Evolutionary conservation across 2,888 invertebrate species (phyloP).

Genomic region (Tanaodytes sp.): DNA sequence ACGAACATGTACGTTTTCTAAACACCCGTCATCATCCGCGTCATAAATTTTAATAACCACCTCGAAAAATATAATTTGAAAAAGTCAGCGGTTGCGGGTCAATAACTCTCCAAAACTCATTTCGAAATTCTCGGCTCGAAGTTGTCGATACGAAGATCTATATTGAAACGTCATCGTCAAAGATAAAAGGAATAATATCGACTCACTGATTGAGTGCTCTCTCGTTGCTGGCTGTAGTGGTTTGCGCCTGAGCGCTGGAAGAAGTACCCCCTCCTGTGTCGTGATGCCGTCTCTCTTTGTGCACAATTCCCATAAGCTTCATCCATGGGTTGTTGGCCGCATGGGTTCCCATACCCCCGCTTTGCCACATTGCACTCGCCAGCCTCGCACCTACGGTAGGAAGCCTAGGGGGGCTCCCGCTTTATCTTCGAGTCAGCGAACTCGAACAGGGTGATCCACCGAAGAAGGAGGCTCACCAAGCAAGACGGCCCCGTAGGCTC

Average conservation of each 20-base stretch:
- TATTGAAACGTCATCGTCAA: too few species aligned
- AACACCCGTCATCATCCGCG: too few species aligned
- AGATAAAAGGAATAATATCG: too few species aligned
- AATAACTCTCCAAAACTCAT: too few species aligned
- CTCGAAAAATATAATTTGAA: too few species aligned
- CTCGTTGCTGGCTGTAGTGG: conserved; percentile 76
- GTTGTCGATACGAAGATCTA: too few species aligned
- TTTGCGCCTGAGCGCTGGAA: conserved; percentile 71
- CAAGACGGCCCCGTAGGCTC: conserved; percentile 70
- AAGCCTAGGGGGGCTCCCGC: conserved; percentile 66
- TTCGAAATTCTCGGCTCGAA: too few species aligned
- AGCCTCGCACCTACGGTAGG: conserved; percentile 64
- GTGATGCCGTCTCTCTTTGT: conserved; percentile 82
- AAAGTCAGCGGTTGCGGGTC: too few species aligned
- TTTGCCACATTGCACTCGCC: conserved; percentile 82
- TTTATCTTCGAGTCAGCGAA: conserved; percentile 54
- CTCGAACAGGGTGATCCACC: conserved; percentile 53
- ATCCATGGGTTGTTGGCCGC: conserved; percentile 86
- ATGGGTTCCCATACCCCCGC: conserved; percentile 83
- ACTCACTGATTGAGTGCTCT: conserved; percentile 83
- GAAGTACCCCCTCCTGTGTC: conserved; percentile 75
- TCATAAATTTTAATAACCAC: too few species aligned
- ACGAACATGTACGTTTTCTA: too few species aligned
- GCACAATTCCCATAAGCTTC: conserved; percentile 87
- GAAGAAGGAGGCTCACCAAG: conserved; percentile 31